These are phyloP conservation scores for Percopsis transmontana DNA, from an alignment of 2,113 vertebrate species.

Conservation along the genomic window DNA sequence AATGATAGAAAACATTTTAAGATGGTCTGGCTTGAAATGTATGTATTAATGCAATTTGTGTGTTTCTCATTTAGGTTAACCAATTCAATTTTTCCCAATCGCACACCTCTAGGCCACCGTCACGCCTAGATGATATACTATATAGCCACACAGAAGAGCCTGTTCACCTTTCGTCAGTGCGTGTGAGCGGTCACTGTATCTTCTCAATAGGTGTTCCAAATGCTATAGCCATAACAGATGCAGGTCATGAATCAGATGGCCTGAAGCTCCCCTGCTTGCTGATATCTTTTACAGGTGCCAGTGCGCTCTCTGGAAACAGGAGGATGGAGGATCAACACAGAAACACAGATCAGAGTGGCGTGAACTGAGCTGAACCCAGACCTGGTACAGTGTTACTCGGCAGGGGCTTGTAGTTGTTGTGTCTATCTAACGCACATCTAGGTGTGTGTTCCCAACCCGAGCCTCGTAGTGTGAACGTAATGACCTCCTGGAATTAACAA, in stretches of 20 bases:
- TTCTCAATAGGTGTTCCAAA: constrained; percentile 50
- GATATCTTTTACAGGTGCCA: constrained; percentile 67
- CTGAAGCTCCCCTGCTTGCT: constrained; percentile 63
- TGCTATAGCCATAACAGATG: constrained; percentile 73
- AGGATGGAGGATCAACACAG: constrained; percentile 25
- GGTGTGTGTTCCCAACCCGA: constrained; percentile 7
- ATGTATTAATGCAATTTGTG: neutral
- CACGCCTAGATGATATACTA: constrained; percentile 46
- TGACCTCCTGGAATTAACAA: constrained; percentile 47
- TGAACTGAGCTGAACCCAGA: neutral
- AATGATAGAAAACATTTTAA: too few relatives aligned
- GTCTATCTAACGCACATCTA: constrained; percentile 38
- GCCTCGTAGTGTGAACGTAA: constrained; percentile 61
- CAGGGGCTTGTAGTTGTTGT: neutral
- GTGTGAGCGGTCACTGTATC: constrained; percentile 61
- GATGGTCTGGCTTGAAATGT: neutral
- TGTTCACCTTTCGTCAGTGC: constrained; percentile 48
- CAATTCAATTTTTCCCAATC: too few relatives aligned
- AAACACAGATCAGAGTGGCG: constrained; percentile 2
- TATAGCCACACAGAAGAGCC: constrained; percentile 41
- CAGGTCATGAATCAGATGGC: constrained; percentile 70
- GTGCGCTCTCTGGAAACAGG: constrained; percentile 42
- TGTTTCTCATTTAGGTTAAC: too few relatives aligned
- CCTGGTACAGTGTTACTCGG: neutral
- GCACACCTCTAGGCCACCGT: constrained; percentile 36